phyloP scores from a whole-genome alignment of 2,888 invertebrate species.

The Choreutis nemorana region DNA sequence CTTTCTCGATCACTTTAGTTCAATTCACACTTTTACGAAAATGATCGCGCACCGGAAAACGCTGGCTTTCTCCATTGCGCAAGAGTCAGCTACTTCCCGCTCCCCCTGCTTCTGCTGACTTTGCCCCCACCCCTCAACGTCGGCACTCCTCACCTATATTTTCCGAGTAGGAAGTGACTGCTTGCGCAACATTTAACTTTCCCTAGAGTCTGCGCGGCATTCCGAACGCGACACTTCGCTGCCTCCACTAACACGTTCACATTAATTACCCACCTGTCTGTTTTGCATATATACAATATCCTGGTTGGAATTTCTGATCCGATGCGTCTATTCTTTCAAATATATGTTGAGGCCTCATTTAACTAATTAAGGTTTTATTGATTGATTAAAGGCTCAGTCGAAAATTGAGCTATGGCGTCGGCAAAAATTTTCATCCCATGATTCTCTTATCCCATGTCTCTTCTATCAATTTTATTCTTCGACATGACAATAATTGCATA shows the following conservation, averaged over 20 bases:
- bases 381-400: too few species aligned
- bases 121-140: constrained; percentile 10
- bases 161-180: constrained; percentile 45
- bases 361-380: too few species aligned
- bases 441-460: too few species aligned
- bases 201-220: constrained; percentile 28
- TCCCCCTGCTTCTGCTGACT: constrained; percentile 16
- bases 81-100: constrained; percentile 50
- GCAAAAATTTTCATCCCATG: too few species aligned
- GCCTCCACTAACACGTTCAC: constrained; percentile 2
- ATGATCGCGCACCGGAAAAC: constrained; percentile 58
- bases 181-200: constrained; percentile 43
- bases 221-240: constrained; percentile 17
- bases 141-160: constrained; percentile 55
- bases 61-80: constrained; percentile 56
- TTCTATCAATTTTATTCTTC: too few species aligned
- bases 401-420: too few species aligned
- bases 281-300: background rate
- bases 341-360: too few species aligned
- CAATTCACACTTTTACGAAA: constrained; percentile 63
- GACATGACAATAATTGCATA: too few species aligned
- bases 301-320: too few species aligned
- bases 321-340: too few species aligned
- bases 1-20: constrained; percentile 60
- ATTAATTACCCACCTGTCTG: too few species aligned